Conservation (phyloP, 23 tunicate species). For the Botrylloides violaceus region DNA sequence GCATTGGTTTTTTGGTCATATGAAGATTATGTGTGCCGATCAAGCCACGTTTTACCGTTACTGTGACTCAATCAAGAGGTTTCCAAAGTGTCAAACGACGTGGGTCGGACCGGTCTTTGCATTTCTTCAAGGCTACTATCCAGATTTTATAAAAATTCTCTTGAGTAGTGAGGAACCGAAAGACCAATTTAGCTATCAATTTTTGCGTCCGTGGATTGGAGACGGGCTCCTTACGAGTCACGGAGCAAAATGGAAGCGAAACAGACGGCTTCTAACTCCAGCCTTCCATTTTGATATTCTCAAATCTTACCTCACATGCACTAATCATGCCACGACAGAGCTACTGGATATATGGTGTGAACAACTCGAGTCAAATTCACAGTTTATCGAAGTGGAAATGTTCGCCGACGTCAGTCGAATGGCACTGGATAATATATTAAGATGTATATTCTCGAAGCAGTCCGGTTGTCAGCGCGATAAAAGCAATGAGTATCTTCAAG, state of each 20-base stretch:
- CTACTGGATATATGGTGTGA: slow-evolving; percentile 41
- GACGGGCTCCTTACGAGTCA: slow-evolving; percentile 35
- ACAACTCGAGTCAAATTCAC: slow-evolving; percentile 12
- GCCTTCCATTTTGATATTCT: slow-evolving; percentile 79
- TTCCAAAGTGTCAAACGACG: background rate
- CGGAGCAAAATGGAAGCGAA: slow-evolving; percentile 49
- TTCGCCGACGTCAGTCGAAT: slow-evolving; percentile 41
- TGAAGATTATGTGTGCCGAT: background rate
- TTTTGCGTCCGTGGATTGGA: slow-evolving; percentile 13
- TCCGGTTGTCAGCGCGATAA: slow-evolving; percentile 47
- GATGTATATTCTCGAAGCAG: slow-evolving; percentile 36
- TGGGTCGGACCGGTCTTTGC: background rate
- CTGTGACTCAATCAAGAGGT: background rate
- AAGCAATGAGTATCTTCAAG: background rate
- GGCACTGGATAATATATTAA: slow-evolving; percentile 50
- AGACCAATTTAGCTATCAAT: background rate
- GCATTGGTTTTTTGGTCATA: background rate
- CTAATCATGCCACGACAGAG: slow-evolving; percentile 36
- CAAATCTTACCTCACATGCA: slow-evolving; percentile 41
- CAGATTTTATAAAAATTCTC: background rate
- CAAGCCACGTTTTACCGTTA: background rate
- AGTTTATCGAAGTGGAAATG: slow-evolving; percentile 23
- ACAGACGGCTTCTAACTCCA: slow-evolving; percentile 55
- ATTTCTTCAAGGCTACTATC: background rate
- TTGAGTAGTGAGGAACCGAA: background rate